phyloP scores from a whole-genome alignment of 2,888 invertebrate species.

The Dynastes maya region DNA sequence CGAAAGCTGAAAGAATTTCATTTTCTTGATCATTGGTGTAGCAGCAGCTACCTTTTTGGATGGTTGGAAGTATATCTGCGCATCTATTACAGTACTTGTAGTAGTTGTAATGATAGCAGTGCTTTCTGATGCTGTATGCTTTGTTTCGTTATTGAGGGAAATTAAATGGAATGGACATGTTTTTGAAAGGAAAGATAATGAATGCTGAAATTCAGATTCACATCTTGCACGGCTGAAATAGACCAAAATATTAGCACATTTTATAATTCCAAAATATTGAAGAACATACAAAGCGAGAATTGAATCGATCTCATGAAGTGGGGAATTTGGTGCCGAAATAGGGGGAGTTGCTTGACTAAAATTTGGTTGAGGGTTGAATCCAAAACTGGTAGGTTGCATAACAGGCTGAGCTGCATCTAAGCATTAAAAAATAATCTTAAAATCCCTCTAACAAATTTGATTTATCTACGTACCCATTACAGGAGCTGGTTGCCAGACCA shows the following conservation, averaged over 20 bases:
- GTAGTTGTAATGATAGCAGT: neutral
- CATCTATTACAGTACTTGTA: neutral
- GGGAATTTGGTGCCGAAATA: too few relatives aligned
- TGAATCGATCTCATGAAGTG: too few relatives aligned
- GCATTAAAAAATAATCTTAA: too few relatives aligned
- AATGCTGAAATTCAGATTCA: neutral
- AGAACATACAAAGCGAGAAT: too few relatives aligned
- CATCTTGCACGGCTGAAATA: neutral
- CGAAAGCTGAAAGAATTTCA: neutral
- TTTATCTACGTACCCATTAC: conserved; percentile 52
- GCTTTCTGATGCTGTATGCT: too few relatives aligned
- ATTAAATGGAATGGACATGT: neutral
- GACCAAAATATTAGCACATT: neutral
- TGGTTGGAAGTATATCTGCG: neutral
- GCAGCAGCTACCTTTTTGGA: neutral
- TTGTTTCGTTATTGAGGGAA: neutral
- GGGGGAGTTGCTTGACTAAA: too few relatives aligned
- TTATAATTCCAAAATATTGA: too few relatives aligned
- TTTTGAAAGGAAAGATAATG: neutral
- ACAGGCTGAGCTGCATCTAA: too few relatives aligned
- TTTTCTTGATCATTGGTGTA: neutral
- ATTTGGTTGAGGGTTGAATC: too few relatives aligned
- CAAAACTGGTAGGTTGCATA: too few relatives aligned
- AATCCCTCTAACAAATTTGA: too few relatives aligned
- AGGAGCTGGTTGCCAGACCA: conserved; percentile 57